Evolutionary conservation across 2,113 vertebrate genomes (phyloP).

Genomic region (Myodes glareolus): DNA sequence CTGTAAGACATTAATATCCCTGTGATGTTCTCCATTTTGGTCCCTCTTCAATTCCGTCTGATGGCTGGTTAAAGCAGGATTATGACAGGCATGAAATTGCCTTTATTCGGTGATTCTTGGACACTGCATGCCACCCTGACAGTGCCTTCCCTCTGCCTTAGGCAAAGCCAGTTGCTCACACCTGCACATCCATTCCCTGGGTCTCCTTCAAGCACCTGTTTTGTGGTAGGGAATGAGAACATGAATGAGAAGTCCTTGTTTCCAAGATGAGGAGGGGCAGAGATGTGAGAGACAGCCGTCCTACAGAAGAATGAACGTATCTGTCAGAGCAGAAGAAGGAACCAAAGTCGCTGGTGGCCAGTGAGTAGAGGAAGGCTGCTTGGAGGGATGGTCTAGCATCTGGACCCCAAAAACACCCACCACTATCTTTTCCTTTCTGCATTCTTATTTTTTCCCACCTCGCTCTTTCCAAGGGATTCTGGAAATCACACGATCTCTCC

Average conservation of each 20-base stretch:
- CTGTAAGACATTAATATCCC: slow-evolving; percentile 49
- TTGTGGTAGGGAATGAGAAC: neutral
- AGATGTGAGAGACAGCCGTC: neutral
- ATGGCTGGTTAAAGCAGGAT: neutral
- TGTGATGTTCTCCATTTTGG: neutral
- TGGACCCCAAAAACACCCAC: neutral
- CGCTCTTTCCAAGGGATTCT: too few relatives aligned
- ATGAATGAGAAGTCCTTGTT: neutral
- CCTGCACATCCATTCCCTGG: neutral
- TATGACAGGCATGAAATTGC: neutral
- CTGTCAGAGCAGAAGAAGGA: neutral
- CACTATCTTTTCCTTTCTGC: neutral
- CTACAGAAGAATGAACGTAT: too few relatives aligned
- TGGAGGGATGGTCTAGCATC: neutral
- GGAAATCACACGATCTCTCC: neutral
- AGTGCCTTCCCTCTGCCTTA: rapidly evolving
- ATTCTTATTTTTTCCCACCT: neutral
- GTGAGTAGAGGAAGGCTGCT: neutral
- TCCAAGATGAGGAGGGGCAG: neutral
- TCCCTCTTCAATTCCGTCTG: neutral
- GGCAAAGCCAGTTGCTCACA: neutral
- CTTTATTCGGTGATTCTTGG: neutral
- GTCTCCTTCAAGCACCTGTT: neutral
- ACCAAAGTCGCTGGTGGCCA: neutral
- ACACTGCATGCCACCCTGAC: too few relatives aligned